phyloP scores from a whole-genome alignment of 1,140 invertebrate species.

The Pomacea maculata region DNA sequence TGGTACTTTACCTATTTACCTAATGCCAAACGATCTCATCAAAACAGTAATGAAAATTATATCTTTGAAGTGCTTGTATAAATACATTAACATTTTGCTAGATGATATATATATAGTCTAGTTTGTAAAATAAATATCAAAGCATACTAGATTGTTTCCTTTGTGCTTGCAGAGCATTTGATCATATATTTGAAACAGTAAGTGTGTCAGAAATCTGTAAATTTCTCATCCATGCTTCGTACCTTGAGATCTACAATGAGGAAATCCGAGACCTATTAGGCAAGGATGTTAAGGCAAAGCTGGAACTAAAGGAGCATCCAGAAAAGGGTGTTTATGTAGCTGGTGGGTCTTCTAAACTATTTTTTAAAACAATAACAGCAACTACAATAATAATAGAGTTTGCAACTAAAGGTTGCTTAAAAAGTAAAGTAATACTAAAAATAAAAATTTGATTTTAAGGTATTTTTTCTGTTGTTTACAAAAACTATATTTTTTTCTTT shows the following conservation, averaged over 20 bases:
- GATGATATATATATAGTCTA: too few relatives aligned
- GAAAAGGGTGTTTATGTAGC: constrained; percentile 85
- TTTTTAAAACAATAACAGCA: too few relatives aligned
- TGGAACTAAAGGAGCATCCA: constrained; percentile 83
- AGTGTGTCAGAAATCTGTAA: constrained; percentile 81
- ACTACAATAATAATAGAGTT: too few relatives aligned
- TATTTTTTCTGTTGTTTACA: too few relatives aligned
- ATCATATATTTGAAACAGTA: constrained; percentile 93
- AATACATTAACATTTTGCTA: too few relatives aligned
- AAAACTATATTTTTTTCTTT: too few relatives aligned
- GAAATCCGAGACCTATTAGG: constrained; percentile 83
- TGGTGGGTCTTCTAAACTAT: constrained; percentile 63
- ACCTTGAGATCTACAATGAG: constrained; percentile 94
- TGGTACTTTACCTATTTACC: background rate
- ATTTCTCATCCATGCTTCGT: constrained; percentile 89
- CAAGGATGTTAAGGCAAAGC: constrained; percentile 72
- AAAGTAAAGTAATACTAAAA: background rate
- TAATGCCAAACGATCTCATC: background rate
- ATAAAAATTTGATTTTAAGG: too few relatives aligned
- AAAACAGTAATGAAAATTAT: constrained; percentile 9
- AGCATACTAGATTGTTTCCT: constrained; percentile 11
- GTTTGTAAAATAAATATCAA: too few relatives aligned
- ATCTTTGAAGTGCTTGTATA: background rate
- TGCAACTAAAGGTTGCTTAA: background rate
- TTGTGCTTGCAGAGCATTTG: constrained; percentile 72